Conservation (phyloP, 2,113 vertebrate genomes). For the Setophaga petechia region DNA sequence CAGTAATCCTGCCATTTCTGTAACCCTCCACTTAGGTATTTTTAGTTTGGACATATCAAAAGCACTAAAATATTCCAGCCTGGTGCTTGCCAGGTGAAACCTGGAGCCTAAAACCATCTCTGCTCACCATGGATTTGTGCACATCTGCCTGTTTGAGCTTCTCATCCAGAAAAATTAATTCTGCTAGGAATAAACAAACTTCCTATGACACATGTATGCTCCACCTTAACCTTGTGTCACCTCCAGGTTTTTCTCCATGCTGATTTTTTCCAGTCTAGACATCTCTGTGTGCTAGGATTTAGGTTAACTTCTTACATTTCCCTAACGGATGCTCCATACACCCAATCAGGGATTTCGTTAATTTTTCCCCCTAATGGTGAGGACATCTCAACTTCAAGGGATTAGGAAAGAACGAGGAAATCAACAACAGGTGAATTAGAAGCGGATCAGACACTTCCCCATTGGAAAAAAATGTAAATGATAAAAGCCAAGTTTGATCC, state of each 20-base stretch:
- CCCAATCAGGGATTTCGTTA: slow-evolving; percentile 65
- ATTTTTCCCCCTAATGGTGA: slow-evolving; percentile 66
- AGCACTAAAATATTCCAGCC: neutral
- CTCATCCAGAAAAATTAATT: slow-evolving; percentile 44
- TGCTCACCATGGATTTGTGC: neutral
- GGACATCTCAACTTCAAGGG: slow-evolving; percentile 52
- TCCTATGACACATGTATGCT: neutral
- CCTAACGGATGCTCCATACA: slow-evolving; percentile 50
- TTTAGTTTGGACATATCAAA: neutral
- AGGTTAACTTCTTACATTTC: slow-evolving; percentile 70
- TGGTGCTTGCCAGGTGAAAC: neutral
- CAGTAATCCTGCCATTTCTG: neutral
- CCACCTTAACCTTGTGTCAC: slow-evolving; percentile 31
- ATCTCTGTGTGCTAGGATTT: slow-evolving; percentile 61
- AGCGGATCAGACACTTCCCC: slow-evolving; percentile 64
- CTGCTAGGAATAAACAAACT: slow-evolving; percentile 3
- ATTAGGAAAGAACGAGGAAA: slow-evolving; percentile 66
- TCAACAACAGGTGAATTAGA: slow-evolving; percentile 75
- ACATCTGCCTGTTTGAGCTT: slow-evolving; percentile 2
- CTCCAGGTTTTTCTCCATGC: slow-evolving; percentile 25
- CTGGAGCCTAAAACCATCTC: neutral
- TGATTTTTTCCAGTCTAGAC: slow-evolving; percentile 54
- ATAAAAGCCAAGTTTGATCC: slow-evolving; percentile 71
- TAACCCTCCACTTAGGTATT: neutral
- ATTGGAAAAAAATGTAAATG: slow-evolving; percentile 60